Percentiles rank a stretch among this genome's conserved stretches.
These are phyloP conservation scores for Lycocerus yunnanus DNA, from an alignment of 2,888 invertebrate species.

Conservation along the genomic window DNA sequence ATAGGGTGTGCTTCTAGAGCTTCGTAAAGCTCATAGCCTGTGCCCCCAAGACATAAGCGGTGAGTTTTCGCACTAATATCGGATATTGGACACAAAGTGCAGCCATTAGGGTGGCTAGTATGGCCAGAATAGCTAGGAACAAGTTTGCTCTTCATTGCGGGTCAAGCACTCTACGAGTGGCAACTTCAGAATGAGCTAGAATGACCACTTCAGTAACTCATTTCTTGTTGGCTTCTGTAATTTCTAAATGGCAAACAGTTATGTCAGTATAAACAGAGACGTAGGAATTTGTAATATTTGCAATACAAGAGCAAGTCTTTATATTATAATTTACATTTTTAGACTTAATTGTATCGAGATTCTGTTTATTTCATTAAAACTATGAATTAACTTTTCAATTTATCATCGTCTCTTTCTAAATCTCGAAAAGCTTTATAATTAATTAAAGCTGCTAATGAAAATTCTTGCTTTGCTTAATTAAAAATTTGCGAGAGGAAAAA, in stretches of 20 bases:
- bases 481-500: conserved; percentile 1
- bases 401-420: neutral
- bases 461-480: conserved; percentile 11
- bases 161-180: conserved; percentile 33
- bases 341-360: neutral
- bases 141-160: conserved; percentile 37
- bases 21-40: conserved; percentile 21
- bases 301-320: neutral
- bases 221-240: conserved; percentile 32
- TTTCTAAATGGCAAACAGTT: conserved; percentile 17
- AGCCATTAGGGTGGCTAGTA: conserved; percentile 38
- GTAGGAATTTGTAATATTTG: conserved; percentile 12
- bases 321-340: neutral
- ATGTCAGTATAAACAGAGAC: conserved; percentile 8
- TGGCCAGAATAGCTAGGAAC: conserved; percentile 32
- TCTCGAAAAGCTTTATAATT: neutral
- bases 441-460: conserved; percentile 1
- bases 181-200: conserved; percentile 24
- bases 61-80: conserved; percentile 38
- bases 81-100: conserved; percentile 42
- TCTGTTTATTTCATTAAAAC: conserved; percentile 1
- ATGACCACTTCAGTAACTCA: conserved; percentile 30
- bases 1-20: conserved; percentile 22
- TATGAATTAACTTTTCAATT: conserved; percentile 1
- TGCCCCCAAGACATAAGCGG: conserved; percentile 24